Evolutionary conservation across 2,797 vertebrate species (phyloP), one percentile per base, ranked within the genome.

Genomic region (Syngnathus acus): DNA sequence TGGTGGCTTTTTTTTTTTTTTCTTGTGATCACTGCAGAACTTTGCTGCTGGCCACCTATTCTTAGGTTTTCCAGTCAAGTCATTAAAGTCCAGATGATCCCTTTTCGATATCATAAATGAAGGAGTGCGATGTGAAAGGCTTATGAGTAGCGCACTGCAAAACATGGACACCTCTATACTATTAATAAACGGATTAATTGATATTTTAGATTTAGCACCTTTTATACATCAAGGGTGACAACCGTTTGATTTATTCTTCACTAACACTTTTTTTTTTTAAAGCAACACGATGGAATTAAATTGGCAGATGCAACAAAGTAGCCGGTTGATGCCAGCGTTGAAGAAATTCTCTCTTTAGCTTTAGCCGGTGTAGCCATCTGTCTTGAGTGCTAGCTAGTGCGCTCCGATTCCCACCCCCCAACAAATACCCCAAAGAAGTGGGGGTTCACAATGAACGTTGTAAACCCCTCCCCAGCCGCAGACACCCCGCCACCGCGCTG

Each of bases 401-500:
- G 4, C 13, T 47, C 16, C 16, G 45, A 58, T 71, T 72, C 72
- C 70, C 10, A 16, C 54, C 59, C 60, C 63, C 64, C 78, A 77
- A 75, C 78, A 81, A 76, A 85, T 76, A 80, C 81, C 71, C 82
- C 68, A 76, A 82, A 84, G 78, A 82, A 38, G 6, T 58, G 55
- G 55, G 26, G 55, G 55, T 58, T 58, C 38, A 58, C 55, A 58
- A 58, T 38, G 32, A 57, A 84, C 75, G 83, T 86, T 85, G 75
- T 83, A 92, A 91, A 67, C 70, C 50, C 86, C 32, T 26, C 32
- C 32, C 60, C 60, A 45, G 21, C 21, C 90, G 91, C 82, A 89
- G 69, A 88, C 82, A 89, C 70, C 85, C 74, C 92, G 66, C 77
- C 72, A 77, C 80, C 80, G 81, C 78, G 78, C 77, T 93, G 94